phyloP scores from a whole-genome alignment of 2,888 invertebrate genomes.

The Conus canariensis region DNA sequence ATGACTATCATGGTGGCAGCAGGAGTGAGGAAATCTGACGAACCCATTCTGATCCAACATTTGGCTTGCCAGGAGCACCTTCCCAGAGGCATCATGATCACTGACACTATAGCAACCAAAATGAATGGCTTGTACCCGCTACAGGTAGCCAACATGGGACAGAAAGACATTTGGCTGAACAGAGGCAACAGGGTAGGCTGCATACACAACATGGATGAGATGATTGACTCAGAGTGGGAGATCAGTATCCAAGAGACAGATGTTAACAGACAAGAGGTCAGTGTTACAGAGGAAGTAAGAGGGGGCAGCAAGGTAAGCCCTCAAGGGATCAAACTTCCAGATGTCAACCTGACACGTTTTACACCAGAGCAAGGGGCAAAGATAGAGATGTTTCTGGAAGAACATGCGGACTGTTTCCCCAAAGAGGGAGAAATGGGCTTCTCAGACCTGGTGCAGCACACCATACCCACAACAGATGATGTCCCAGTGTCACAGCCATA shows the following conservation, averaged over 20 bases:
- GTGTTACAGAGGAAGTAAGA: too few species aligned
- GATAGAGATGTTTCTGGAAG: not conserved
- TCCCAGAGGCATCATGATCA: too few species aligned
- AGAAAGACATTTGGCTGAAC: not conserved
- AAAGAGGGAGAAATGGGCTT: slow-evolving; percentile 18
- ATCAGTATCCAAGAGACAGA: not conserved
- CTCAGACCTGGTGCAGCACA: not conserved
- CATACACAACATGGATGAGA: not conserved
- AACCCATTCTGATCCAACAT: too few species aligned
- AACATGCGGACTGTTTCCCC: not conserved
- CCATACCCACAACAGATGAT: not conserved
- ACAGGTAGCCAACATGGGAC: not conserved
- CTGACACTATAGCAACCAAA: not conserved
- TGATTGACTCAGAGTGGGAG: not conserved
- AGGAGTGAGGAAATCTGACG: too few species aligned
- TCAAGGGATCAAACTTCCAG: not conserved
- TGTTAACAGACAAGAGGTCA: not conserved
- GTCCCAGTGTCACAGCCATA: slow-evolving; percentile 15
- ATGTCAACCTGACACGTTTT: not conserved
- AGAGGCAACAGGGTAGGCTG: not conserved
- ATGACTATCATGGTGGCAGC: not conserved
- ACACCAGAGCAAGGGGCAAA: not conserved
- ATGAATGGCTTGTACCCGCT: not conserved
- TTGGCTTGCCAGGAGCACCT: too few species aligned
- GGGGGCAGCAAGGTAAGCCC: too few species aligned